These are phyloP conservation scores for Kradibia gibbosae DNA, from an alignment of 1,140 invertebrate genomes.

Conservation along the genomic window DNA sequence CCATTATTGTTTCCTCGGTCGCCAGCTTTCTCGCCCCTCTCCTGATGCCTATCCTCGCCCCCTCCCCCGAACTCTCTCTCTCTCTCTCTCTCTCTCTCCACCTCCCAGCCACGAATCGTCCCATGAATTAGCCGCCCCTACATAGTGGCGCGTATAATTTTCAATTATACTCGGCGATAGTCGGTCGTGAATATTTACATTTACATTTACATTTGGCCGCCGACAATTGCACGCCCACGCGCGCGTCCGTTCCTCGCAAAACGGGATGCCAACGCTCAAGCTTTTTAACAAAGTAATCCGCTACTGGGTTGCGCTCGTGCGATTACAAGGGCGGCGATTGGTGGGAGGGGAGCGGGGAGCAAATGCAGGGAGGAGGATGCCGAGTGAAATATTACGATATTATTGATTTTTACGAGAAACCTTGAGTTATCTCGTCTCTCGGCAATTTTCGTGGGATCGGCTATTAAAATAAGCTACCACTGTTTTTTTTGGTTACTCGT, in stretches of 20 bases:
- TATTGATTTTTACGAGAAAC: conserved; percentile 7
- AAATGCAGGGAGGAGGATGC: no score
- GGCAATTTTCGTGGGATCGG: neutral
- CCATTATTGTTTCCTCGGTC: conserved; percentile 16
- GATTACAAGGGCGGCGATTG: no score
- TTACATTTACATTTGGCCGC: no score
- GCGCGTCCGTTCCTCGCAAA: conserved; percentile 3
- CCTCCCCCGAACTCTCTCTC: neutral
- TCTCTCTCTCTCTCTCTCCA: neutral
- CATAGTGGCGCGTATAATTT: conserved; percentile 33
- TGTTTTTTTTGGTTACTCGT: neutral
- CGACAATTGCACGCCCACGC: neutral
- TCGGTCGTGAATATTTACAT: conserved; percentile 46
- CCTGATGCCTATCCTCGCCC: no score
- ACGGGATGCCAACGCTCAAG: neutral
- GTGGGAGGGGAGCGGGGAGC: no score
- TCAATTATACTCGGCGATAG: conserved; percentile 42
- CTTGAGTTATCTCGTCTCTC: neutral
- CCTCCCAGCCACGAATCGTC: conserved; percentile 14
- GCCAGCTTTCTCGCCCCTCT: neutral
- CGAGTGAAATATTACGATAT: conserved; percentile 13
- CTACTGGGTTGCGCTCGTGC: neutral
- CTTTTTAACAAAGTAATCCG: neutral
- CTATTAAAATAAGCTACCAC: neutral
- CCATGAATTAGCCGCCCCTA: neutral